phyloP scores from a whole-genome alignment of 1,140 invertebrate genomes.

The Copidosoma floridanum region DNA sequence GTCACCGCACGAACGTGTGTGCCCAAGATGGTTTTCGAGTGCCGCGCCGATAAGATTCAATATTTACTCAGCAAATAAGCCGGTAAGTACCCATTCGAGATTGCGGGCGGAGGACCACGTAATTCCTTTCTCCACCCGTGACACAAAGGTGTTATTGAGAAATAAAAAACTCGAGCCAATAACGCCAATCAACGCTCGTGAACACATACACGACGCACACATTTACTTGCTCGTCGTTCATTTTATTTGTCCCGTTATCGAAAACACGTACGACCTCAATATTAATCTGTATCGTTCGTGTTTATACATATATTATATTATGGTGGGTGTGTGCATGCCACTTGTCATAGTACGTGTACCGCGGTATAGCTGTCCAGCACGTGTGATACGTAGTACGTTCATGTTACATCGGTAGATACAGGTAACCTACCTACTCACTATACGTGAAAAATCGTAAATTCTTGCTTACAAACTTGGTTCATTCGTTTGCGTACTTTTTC shows the following conservation, averaged over 20 bases:
- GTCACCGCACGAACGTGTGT: not conserved
- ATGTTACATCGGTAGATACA: no score
- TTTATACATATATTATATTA: no score
- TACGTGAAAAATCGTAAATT: no score
- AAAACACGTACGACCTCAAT: slow-evolving; percentile 8
- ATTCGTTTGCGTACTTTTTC: no score
- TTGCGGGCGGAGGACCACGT: not conserved
- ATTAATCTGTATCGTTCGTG: no score
- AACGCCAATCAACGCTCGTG: not conserved
- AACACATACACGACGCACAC: not conserved
- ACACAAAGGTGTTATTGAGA: slow-evolving; percentile 20
- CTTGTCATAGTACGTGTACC: no score
- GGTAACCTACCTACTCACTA: no score
- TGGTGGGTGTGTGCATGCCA: no score
- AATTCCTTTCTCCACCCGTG: not conserved
- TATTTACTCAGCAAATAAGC: slow-evolving; percentile 18
- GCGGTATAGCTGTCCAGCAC: no score
- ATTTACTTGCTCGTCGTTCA: slow-evolving; percentile 9
- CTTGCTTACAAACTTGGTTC: no score
- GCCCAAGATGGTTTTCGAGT: no score
- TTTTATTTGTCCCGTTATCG: slow-evolving; percentile 6
- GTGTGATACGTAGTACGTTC: no score
- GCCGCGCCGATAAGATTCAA: slow-evolving; percentile 25
- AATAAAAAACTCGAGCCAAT: slow-evolving; percentile 7
- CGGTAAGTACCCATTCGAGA: not conserved